These are phyloP conservation scores for Cheilosia vulpina DNA, from an alignment of 2,888 invertebrate genomes.

Conservation along the genomic window DNA sequence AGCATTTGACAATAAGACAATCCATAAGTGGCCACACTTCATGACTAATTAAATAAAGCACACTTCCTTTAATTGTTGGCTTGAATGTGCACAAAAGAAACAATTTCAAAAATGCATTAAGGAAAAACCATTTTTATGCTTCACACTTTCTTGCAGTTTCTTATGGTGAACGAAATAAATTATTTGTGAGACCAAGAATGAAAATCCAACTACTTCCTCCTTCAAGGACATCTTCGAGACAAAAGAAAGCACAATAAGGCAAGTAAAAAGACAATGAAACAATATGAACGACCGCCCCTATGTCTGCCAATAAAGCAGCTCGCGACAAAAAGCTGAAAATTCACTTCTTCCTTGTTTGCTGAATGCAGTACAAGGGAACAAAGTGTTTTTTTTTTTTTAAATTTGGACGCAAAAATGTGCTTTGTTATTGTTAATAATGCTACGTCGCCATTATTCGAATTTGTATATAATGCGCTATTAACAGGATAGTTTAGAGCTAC, in stretches of 20 bases:
- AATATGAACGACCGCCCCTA: conserved; percentile 66
- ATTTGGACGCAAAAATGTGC: conserved; percentile 16
- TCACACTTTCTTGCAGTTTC: conserved; percentile 58
- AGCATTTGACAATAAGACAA: no score
- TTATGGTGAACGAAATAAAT: conserved; percentile 54
- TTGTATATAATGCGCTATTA: no score
- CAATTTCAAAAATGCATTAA: conserved; percentile 71
- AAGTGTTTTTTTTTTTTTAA: background rate
- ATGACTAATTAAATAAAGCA: conserved; percentile 66
- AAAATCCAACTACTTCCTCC: conserved; percentile 52
- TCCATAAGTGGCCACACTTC: conserved; percentile 20
- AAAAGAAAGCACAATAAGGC: conserved; percentile 33
- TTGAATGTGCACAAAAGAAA: conserved; percentile 18
- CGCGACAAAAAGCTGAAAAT: conserved; percentile 54
- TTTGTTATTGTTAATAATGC: background rate
- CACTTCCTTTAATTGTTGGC: conserved; percentile 64
- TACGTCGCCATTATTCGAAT: background rate
- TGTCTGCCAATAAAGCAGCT: conserved; percentile 71
- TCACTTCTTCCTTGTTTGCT: conserved; percentile 25
- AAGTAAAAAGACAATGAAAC: conserved; percentile 24
- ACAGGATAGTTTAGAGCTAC: no score
- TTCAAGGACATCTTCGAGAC: conserved; percentile 68
- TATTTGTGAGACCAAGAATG: conserved; percentile 56
- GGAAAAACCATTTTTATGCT: conserved; percentile 72
- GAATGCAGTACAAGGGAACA: background rate